Conservation (phyloP, 2,888 invertebrate species). For the Drosophila siamana region DNA sequence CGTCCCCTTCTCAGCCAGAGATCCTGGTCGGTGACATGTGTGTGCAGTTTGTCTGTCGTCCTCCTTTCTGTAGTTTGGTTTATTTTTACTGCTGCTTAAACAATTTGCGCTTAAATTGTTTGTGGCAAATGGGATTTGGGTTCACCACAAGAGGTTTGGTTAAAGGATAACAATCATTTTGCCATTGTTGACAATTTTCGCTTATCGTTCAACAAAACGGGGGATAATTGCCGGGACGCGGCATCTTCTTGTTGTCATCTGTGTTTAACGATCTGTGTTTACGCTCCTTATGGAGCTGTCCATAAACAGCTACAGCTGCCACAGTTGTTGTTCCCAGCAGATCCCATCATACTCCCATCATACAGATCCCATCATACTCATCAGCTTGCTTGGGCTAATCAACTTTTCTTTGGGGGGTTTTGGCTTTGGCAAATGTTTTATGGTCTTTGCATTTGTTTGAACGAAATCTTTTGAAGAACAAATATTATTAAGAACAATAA, state of each 20-base stretch:
- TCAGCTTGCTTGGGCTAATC: slow-evolving; percentile 2
- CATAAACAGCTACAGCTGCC: slow-evolving; percentile 51
- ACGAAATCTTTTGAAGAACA: slow-evolving; percentile 8
- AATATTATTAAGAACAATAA: slow-evolving; percentile 24
- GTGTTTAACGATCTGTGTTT: slow-evolving; percentile 61
- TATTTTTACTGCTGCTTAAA: slow-evolving; percentile 72
- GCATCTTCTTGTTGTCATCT: slow-evolving; percentile 70
- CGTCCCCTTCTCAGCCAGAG: slow-evolving; percentile 9
- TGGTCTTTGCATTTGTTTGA: slow-evolving; percentile 25
- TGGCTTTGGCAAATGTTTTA: slow-evolving; percentile 16
- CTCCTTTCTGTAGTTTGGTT: slow-evolving; percentile 42
- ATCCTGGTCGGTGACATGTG: slow-evolving; percentile 58
- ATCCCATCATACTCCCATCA: background rate
- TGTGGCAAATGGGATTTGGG: slow-evolving; percentile 80
- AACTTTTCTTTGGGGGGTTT: slow-evolving; percentile 17
- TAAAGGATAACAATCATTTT: slow-evolving; percentile 81
- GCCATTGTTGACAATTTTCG: slow-evolving; percentile 69
- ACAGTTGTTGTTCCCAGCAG: slow-evolving; percentile 14
- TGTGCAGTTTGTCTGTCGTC: slow-evolving; percentile 64
- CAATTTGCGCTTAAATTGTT: slow-evolving; percentile 76
- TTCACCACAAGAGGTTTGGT: slow-evolving; percentile 77
- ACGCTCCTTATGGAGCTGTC: slow-evolving; percentile 43
- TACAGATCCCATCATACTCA: too few species aligned
- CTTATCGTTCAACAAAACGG: slow-evolving; percentile 38
- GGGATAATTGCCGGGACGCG: slow-evolving; percentile 55